phyloP scores from a whole-genome alignment of 2,797 vertebrate species.

The Chloroceryle inda region DNA sequence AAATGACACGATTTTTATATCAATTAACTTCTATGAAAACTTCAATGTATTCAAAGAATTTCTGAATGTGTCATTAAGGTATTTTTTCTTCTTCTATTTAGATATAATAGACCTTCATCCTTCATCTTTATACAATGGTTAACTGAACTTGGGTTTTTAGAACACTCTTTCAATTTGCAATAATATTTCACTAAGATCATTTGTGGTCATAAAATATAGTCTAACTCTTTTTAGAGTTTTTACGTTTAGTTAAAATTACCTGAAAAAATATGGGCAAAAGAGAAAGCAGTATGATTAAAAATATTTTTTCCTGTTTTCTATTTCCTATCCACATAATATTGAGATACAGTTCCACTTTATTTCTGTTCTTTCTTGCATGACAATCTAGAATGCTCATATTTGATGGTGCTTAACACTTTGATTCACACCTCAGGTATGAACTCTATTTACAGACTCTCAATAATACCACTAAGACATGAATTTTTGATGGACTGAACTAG shows the following conservation, averaged over 20 bases:
- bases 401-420: not conserved
- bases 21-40: not conserved
- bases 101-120: not conserved
- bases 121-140: not conserved
- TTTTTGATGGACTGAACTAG: not conserved
- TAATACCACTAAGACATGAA: not conserved
- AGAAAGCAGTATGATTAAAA: not conserved
- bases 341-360: not conserved
- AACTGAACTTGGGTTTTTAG: not conserved
- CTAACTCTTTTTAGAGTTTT: not conserved
- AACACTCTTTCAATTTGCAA: not conserved
- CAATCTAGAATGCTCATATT: not conserved
- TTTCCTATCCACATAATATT: not conserved
- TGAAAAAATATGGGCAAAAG: not conserved
- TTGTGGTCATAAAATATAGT: not conserved
- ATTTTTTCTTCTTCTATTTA: not conserved
- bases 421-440: not conserved
- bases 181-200: not conserved
- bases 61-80: not conserved
- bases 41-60: not conserved
- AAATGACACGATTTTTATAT: not conserved
- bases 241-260: not conserved
- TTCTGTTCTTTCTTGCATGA: not conserved
- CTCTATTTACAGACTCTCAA: not conserved
- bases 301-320: fast-evolving